Conservation (phyloP, 2,888 invertebrate species). For the Platerodrilus igneus region DNA sequence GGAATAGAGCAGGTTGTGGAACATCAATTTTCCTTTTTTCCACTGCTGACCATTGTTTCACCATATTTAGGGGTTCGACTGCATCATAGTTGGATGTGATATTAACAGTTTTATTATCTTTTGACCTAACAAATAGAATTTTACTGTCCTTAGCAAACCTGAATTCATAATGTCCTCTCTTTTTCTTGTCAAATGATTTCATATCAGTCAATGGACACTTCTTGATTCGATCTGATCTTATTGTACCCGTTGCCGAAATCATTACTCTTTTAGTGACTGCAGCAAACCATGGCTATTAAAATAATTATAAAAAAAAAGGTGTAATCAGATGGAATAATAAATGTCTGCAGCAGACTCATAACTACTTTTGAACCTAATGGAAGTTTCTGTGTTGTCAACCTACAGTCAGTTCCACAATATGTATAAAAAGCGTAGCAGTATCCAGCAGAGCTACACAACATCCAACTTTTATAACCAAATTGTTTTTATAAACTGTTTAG, state of each 20-base stretch:
- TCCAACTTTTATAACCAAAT: conserved; percentile 8
- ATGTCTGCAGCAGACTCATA: background rate
- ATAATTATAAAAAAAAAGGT: conserved; percentile 19
- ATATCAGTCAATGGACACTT: conserved; percentile 4
- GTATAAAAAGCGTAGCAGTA: conserved; percentile 3
- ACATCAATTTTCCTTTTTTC: conserved; percentile 17
- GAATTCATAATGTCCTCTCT: conserved; percentile 20
- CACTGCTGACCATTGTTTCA: conserved; percentile 14
- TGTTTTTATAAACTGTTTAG: conserved; percentile 4
- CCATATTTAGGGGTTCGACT: conserved; percentile 13
- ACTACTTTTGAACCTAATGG: conserved; percentile 3
- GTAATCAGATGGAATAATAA: conserved; percentile 7
- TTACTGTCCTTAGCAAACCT: conserved; percentile 15
- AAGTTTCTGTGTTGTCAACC: background rate
- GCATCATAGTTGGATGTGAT: conserved; percentile 21
- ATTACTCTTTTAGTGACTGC: conserved; percentile 6
- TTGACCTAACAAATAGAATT: conserved; percentile 26
- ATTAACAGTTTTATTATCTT: conserved; percentile 27
- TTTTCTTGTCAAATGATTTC: conserved; percentile 1
- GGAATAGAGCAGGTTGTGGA: conserved; percentile 12
- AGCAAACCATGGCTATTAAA: conserved; percentile 15
- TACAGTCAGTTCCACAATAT: background rate
- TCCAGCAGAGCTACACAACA: background rate
- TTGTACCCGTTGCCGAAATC: conserved; percentile 12
- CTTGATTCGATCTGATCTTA: conserved; percentile 2